A percentile compares a stretch with the other conserved stretches of the same genome.
phyloP scores from a whole-genome alignment of 2,113 vertebrate species.

The Ictidomys tridecemlineatus region DNA sequence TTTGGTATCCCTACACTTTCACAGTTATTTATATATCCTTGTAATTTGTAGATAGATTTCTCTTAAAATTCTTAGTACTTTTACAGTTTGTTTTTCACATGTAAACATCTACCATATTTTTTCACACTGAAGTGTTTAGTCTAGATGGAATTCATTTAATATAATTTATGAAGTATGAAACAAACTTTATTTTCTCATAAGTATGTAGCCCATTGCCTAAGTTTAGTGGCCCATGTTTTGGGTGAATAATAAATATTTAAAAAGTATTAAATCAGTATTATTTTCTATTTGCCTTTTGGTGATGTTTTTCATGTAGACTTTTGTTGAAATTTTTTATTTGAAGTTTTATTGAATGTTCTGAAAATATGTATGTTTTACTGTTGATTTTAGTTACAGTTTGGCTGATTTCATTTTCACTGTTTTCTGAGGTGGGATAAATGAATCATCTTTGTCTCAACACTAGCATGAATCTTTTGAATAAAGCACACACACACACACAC shows the following conservation, averaged over 20 bases:
- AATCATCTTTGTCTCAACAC: slow-evolving; percentile 22
- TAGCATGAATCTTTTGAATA: neutral
- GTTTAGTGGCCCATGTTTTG: neutral
- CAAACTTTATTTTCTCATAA: slow-evolving; percentile 17
- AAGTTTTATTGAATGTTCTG: neutral
- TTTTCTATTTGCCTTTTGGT: neutral
- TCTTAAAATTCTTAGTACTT: neutral
- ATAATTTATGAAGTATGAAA: neutral
- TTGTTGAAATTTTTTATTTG: neutral
- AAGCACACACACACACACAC: neutral
- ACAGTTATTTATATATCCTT: neutral
- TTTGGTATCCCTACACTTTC: neutral
- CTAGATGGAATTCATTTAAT: neutral
- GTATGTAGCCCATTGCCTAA: neutral
- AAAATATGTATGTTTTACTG: neutral
- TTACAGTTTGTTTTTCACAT: neutral
- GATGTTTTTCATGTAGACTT: neutral
- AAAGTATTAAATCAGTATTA: slow-evolving; percentile 23
- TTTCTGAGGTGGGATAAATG: neutral
- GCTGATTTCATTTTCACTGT: slow-evolving; percentile 29
- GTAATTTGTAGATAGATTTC: slow-evolving; percentile 10
- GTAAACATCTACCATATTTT: neutral
- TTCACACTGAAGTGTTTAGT: slow-evolving; percentile 25
- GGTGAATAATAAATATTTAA: neutral
- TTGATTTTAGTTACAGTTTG: slow-evolving; percentile 28